These are phyloP conservation scores for Drosophila carrolli DNA, from an alignment of 1,140 invertebrate genomes.

Conservation along the genomic window DNA sequence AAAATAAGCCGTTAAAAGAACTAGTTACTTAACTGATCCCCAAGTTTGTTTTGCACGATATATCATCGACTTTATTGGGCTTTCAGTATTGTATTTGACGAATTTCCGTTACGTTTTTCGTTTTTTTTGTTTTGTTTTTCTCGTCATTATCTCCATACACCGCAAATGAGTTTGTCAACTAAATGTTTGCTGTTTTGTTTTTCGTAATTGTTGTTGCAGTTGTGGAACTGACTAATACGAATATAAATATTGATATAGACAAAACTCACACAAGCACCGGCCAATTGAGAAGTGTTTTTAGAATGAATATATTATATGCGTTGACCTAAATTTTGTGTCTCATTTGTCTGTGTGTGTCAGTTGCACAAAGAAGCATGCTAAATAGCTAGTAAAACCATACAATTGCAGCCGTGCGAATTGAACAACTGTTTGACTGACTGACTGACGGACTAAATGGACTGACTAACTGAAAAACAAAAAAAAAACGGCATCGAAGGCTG, in stretches of 20 bases:
- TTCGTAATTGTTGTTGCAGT: constrained; percentile 7
- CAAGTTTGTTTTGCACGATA: background rate
- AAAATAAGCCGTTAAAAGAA: constrained; percentile 7
- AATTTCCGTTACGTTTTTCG: constrained; percentile 23
- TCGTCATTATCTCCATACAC: constrained; percentile 13
- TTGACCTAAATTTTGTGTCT: constrained; percentile 42
- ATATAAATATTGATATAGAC: constrained; percentile 36
- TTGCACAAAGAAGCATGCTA: constrained; percentile 51
- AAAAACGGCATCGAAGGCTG: constrained; percentile 31
- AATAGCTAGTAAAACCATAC: constrained; percentile 43
- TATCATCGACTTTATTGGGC: background rate
- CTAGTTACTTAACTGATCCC: constrained; percentile 12
- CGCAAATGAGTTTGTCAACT: constrained; percentile 30
- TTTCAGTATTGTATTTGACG: background rate
- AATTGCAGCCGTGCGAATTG: constrained; percentile 22
- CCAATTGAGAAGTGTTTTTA: constrained; percentile 28
- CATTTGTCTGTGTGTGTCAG: constrained; percentile 20
- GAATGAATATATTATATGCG: constrained; percentile 50
- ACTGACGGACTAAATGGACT: constrained; percentile 31
- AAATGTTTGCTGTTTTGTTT: constrained; percentile 16
- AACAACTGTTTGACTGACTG: constrained; percentile 19
- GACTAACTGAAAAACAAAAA: constrained; percentile 25
- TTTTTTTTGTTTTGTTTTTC: background rate
- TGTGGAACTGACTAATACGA: constrained; percentile 29
- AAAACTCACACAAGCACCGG: background rate